Evolutionary conservation across 2,113 vertebrate species (phyloP).

Genomic region (Kryptolebias marmoratus): DNA sequence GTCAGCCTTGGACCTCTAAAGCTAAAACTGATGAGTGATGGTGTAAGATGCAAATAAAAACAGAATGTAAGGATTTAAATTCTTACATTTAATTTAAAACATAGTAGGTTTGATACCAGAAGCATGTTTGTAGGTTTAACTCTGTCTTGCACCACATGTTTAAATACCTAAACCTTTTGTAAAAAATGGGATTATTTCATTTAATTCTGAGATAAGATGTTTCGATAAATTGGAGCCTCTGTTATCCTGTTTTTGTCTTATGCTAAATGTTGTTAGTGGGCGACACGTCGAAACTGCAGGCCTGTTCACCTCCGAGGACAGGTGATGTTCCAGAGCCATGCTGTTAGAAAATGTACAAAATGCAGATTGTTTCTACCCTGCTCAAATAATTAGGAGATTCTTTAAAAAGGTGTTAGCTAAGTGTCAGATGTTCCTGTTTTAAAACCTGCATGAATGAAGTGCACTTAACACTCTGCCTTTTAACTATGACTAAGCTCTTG

Average conservation of each 20-base stretch:
- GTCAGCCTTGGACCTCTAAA: too few species aligned
- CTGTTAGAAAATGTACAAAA: background rate
- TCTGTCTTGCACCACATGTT: too few species aligned
- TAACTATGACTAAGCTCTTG: background rate
- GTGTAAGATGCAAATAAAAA: too few species aligned
- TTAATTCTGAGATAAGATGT: background rate
- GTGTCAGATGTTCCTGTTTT: background rate
- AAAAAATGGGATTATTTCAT: background rate
- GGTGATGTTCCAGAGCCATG: background rate
- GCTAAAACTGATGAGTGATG: too few species aligned
- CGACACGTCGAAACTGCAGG: background rate
- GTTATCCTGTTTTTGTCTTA: background rate
- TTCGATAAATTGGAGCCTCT: background rate
- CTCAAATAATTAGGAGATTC: background rate
- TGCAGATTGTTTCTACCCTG: too few species aligned
- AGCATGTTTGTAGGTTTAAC: too few species aligned
- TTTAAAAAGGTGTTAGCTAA: background rate
- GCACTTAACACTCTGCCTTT: background rate
- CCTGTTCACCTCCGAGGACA: background rate
- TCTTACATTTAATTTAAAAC: too few species aligned
- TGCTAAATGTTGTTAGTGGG: background rate
- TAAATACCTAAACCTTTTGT: background rate
- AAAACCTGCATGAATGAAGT: background rate
- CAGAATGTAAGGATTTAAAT: too few species aligned
- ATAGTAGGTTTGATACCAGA: too few species aligned